Conservation (phyloP, 2,113 vertebrate species). For the Ailurus styani region DNA sequence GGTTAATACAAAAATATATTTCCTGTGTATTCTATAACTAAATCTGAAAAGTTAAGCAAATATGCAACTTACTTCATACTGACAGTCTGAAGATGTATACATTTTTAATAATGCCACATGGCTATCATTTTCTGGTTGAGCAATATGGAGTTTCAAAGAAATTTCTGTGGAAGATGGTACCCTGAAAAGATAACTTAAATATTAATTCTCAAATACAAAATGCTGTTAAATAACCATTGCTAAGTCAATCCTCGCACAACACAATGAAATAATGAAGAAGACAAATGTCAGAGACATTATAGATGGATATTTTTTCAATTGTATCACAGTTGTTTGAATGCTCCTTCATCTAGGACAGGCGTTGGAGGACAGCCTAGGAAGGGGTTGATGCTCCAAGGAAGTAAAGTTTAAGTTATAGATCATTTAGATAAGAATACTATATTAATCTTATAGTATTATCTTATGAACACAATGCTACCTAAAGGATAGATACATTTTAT, state of each 20-base stretch:
- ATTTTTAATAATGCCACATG: conserved; percentile 86
- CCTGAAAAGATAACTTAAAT: conserved; percentile 51
- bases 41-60: neutral
- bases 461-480: neutral
- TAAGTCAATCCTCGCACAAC: neutral
- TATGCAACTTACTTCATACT: conserved; percentile 90
- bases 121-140: conserved; percentile 85
- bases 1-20: neutral
- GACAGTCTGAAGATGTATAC: conserved; percentile 93
- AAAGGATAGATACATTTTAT: neutral
- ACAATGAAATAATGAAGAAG: neutral
- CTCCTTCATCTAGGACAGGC: neutral
- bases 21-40: neutral
- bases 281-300: neutral
- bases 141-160: conserved; percentile 91
- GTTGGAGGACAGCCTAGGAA: neutral
- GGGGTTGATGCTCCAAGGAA: neutral
- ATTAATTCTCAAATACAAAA: conserved; percentile 22
- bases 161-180: conserved; percentile 88
- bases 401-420: neutral
- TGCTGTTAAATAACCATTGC: neutral
- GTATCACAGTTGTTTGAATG: neutral
- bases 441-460: neutral
- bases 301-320: neutral
- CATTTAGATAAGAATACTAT: neutral